Evolutionary conservation across 30 jellyfish, hydroid and myxozoan genomes (phyloP), one percentile per base, ranked within the genome.

Genomic region (Phacellophora camtschatica): DNA sequence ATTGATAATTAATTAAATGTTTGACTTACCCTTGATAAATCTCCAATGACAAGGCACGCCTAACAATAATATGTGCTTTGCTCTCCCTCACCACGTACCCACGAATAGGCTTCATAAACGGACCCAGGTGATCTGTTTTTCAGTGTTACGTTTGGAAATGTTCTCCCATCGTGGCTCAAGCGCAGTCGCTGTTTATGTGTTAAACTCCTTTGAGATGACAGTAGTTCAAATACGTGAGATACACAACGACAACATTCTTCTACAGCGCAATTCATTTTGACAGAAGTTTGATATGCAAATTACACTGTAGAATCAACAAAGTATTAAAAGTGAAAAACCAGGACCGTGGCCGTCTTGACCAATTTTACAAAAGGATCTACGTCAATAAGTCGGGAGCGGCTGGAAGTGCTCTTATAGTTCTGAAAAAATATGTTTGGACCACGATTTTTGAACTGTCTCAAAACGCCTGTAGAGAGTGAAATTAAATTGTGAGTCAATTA

Each of bases 11-110:
- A n/a, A n/a, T n/a, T n/a, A n/a, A n/a, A n/a, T n/a, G n/a, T n/a
- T n/a, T n/a, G n/a, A n/a, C 58, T 3, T 45, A 45, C 88, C 78
- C 23, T 76, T 25, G 81, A 42, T 29, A 39, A 41, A 42, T 59
- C 82, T 23, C 82, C 83, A 71, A 78, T 58, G 57, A 78, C 84
- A n/a, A 63, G 54, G 23, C 83, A 78, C 6, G 90, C 72, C 90
- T 73, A 59, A 23, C 90, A 62, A 37, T 20, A 62, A 78, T 19
- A 58, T 31, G 81, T 76, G 54, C 36, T 59, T 61, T 58, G 56
- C 31, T 56, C 68, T 34, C 45, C 88, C 32, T 58, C 79, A 18
- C 79, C 88, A 76, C 88, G 35, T 41, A 55, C 58, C 88, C 79
- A 56, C 13, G 53, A 15, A 73, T 34, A 48, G 30, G 4, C 15